Base-by-base conservation (phyloP, 1,140 invertebrate genomes). In the Stenopsyche tienmushanensis region DNA sequence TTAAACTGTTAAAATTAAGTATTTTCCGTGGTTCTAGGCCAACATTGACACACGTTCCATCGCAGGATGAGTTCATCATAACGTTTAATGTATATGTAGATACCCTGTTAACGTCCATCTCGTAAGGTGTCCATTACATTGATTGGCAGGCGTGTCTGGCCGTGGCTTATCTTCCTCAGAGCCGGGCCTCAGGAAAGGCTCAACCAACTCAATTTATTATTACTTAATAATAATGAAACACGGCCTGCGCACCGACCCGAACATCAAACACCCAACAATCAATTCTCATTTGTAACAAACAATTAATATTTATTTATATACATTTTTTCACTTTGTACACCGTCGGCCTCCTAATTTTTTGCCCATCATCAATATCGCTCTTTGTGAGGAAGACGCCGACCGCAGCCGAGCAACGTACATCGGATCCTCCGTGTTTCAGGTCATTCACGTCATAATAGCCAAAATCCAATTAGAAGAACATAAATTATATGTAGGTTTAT, bases 121-220 rank as follows among this genome's bases (percentile, higher is more conserved):
- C 42, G 42, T 47, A 60, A 60, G 57, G 63, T 64, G 67, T 69
- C 67, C 62, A 69, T 69, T 69, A 69, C 63, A 34, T 59, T 65
- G 67, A 69, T 69, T 69, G 67, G 63, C 64, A 65, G 67, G 67
- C 67, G 67, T 69, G 64, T 65, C 67, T 50, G 60, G 50, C 18
- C 59, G 67, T 63, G 67, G 52, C 55, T 69, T 69, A 69, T 69
- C 67, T 60, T 45, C 58, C 26, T 20, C 44, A 47, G 10, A 47
- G 44, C 29, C 20, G 53, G 25, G 53, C 53, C 25, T 15, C 29
- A n/a, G 25, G 44, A 47, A 47, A 47, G 29, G 53, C 53, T 21
- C 8, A 57, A 9, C 26, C 26, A 57, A 20, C 29, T 54, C 52
- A 18, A 57, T 41, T 57, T 57, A 57, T 39, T 57, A 57, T 57